These are phyloP conservation scores for Serrognathus titanus DNA, from an alignment of 2,888 invertebrate species.

Conservation along the genomic window DNA sequence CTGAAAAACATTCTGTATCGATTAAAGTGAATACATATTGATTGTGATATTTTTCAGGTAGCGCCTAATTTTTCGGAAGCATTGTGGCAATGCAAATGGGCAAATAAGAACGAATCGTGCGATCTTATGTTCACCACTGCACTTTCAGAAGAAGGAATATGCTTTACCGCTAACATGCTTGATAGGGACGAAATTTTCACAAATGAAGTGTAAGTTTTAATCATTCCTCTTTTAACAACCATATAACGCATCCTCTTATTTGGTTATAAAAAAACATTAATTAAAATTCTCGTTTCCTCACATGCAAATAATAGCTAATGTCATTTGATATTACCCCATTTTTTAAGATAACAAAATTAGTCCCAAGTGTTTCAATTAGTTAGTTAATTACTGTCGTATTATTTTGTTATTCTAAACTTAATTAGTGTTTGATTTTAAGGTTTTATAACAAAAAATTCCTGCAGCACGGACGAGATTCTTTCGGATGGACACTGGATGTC, in stretches of 20 bases:
- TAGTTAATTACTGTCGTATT: background rate
- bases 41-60: slow-evolving; percentile 29
- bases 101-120: slow-evolving; percentile 51
- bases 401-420: no score
- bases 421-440: slow-evolving; percentile 7
- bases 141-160: slow-evolving; percentile 69
- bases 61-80: slow-evolving; percentile 42
- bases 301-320: no score
- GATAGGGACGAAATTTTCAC: slow-evolving; percentile 60
- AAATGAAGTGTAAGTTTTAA: slow-evolving; percentile 52
- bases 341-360: no score
- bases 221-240: no score
- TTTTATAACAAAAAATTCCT: slow-evolving; percentile 37
- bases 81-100: slow-evolving; percentile 48
- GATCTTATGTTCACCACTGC: slow-evolving; percentile 60
- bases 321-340: no score
- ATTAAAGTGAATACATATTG: no score
- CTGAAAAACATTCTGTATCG: no score
- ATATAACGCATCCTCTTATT: no score
- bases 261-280: no score
- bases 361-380: no score
- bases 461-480: slow-evolving; percentile 33
- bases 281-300: no score
- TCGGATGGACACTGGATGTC: slow-evolving; percentile 62
- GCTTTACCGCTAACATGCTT: slow-evolving; percentile 70